A percentile compares a stretch with the other conserved stretches of the same genome.
Evolutionary conservation across 2,888 invertebrate genomes (phyloP).

Genomic region (Cerastoderma edule): DNA sequence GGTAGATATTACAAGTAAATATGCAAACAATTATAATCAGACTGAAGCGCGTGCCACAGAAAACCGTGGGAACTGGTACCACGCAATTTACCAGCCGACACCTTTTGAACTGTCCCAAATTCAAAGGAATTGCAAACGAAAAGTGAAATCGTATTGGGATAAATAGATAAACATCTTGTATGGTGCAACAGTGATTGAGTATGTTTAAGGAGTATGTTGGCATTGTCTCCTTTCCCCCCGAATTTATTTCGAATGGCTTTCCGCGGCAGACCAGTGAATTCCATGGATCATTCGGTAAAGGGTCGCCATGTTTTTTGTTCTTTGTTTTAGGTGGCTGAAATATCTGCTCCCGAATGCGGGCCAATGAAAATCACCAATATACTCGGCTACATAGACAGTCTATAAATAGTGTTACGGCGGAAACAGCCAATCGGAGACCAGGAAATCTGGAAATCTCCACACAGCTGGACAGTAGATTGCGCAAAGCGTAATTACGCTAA

Average conservation of each 20-base stretch:
- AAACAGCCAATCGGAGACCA: constrained; percentile 41
- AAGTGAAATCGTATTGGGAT: too few relatives aligned
- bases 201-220: too few relatives aligned
- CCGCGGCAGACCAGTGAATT: too few relatives aligned
- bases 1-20: too few relatives aligned
- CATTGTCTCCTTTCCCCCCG: too few relatives aligned
- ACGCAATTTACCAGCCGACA: constrained; percentile 15
- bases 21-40: constrained; percentile 26
- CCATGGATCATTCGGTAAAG: too few relatives aligned
- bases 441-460: constrained; percentile 29
- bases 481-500: constrained; percentile 45
- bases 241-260: too few relatives aligned
- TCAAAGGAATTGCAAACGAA: too few relatives aligned
- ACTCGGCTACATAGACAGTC: constrained; percentile 37
- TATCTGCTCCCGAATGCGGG: constrained; percentile 18
- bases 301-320: constrained; percentile 26
- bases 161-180: too few relatives aligned
- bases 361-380: constrained; percentile 32
- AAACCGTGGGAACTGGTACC: constrained; percentile 27
- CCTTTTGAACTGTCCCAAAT: too few relatives aligned
- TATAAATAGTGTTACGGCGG: constrained; percentile 47
- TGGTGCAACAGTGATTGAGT: too few relatives aligned
- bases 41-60: constrained; percentile 20
- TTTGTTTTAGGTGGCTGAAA: constrained; percentile 28
- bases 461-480: constrained; percentile 57